Conservation (phyloP, 2,113 vertebrate species). For the Hippopotamus amphibius region DNA sequence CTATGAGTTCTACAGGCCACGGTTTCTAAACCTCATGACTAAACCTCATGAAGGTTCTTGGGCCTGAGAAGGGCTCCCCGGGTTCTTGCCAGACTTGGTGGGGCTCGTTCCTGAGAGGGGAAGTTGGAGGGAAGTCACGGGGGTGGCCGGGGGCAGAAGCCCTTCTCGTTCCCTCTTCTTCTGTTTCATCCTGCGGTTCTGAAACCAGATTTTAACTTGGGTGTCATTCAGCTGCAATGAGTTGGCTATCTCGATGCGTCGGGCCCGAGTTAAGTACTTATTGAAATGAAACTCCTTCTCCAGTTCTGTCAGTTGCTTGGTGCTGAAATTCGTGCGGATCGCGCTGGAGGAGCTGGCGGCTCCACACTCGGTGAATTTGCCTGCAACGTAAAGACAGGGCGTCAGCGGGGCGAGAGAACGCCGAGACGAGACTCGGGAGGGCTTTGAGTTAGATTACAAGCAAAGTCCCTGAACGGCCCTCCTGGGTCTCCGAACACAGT, state of each 20-base stretch:
- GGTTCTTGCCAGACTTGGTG: conserved; percentile 63
- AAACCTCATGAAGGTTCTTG: conserved; percentile 71
- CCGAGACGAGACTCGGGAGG: neutral
- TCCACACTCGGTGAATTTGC: conserved; percentile 79
- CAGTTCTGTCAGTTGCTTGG: conserved; percentile 89
- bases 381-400: conserved; percentile 82
- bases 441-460: neutral
- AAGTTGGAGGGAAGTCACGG: conserved; percentile 61
- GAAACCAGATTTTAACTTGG: conserved; percentile 90
- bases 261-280: conserved; percentile 87
- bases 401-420: neutral
- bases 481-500: neutral
- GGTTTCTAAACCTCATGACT: neutral
- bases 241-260: conserved; percentile 87
- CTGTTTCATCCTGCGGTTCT: conserved; percentile 88
- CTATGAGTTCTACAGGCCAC: conserved; percentile 18
- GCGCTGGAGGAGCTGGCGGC: conserved; percentile 76
- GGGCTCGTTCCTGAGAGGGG: conserved; percentile 59
- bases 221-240: conserved; percentile 89
- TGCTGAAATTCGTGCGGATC: conserved; percentile 89
- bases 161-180: conserved; percentile 90
- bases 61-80: conserved; percentile 69
- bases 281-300: conserved; percentile 90
- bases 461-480: neutral
- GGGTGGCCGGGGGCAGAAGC: conserved; percentile 69